These are phyloP conservation scores for Lateolabrax maculatus DNA, from an alignment of 2,797 vertebrate genomes.

Conservation along the genomic window DNA sequence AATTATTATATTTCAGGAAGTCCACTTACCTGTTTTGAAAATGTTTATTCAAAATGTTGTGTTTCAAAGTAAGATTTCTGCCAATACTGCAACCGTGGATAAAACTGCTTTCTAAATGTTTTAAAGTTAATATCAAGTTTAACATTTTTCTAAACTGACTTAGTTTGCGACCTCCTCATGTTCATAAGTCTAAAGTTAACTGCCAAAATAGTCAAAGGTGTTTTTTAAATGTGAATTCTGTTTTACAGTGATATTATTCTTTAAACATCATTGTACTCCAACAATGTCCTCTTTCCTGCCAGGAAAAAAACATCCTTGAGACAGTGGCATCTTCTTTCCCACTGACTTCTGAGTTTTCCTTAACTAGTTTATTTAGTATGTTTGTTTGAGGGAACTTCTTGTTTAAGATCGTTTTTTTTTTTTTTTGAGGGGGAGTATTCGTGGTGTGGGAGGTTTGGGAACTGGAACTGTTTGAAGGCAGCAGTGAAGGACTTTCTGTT, in stretches of 20 bases:
- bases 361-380: constrained; percentile 44
- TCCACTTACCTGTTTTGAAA: neutral
- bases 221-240: constrained; percentile 45
- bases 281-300: constrained; percentile 24
- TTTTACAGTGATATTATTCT: constrained; percentile 22
- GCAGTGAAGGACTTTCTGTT: constrained; percentile 75
- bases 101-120: constrained; percentile 11
- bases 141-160: constrained; percentile 13
- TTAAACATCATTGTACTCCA: constrained; percentile 27
- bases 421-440: constrained; percentile 46
- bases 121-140: neutral
- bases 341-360: constrained; percentile 40
- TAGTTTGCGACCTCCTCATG: constrained; percentile 50
- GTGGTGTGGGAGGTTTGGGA: constrained; percentile 41
- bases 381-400: constrained; percentile 61
- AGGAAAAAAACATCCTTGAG: constrained; percentile 35
- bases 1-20: constrained; percentile 21
- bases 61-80: constrained; percentile 26
- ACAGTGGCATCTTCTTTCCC: constrained; percentile 1
- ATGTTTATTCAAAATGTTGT: neutral
- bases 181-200: constrained; percentile 67
- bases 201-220: constrained; percentile 44
- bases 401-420: constrained; percentile 33
- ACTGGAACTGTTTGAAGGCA: constrained; percentile 69
- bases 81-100: neutral